phyloP scores from a whole-genome alignment of 2,888 invertebrate species.

The Ennomos quercinarius region DNA sequence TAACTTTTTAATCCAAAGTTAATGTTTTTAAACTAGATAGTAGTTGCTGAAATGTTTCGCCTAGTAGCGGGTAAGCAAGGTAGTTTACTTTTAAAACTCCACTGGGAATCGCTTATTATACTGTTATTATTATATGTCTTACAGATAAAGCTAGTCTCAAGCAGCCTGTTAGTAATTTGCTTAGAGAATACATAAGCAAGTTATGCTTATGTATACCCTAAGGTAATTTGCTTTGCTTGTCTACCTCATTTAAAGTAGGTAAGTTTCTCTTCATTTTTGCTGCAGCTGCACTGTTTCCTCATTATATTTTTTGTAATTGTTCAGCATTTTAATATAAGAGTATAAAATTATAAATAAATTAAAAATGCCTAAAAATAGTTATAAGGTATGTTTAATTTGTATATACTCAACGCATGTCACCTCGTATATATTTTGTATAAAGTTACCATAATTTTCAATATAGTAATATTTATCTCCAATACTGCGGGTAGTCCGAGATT shows the following conservation, averaged over 20 bases:
- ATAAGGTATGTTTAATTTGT: too few relatives aligned
- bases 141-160: constrained; percentile 46
- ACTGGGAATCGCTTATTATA: constrained; percentile 44
- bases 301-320: too few relatives aligned
- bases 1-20: neutral
- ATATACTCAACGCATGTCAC: neutral
- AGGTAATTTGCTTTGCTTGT: too few relatives aligned
- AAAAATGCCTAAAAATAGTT: too few relatives aligned
- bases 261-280: too few relatives aligned
- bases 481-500: constrained; percentile 27
- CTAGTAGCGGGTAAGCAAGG: constrained; percentile 19
- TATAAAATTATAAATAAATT: too few relatives aligned
- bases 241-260: constrained; percentile 32
- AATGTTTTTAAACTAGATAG: constrained; percentile 34
- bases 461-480: constrained; percentile 20
- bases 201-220: too few relatives aligned
- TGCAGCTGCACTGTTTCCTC: too few relatives aligned
- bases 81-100: constrained; percentile 43
- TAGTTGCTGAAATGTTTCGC: constrained; percentile 18
- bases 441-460: constrained; percentile 23
- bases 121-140: too few relatives aligned
- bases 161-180: constrained; percentile 42
- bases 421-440: constrained; percentile 13
- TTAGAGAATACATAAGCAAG: too few relatives aligned
- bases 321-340: too few relatives aligned